Evolutionary conservation across 2,888 invertebrate genomes (phyloP), one percentile per base, ranked within the genome.

Genomic region (Bembecia ichneumoniformis): DNA sequence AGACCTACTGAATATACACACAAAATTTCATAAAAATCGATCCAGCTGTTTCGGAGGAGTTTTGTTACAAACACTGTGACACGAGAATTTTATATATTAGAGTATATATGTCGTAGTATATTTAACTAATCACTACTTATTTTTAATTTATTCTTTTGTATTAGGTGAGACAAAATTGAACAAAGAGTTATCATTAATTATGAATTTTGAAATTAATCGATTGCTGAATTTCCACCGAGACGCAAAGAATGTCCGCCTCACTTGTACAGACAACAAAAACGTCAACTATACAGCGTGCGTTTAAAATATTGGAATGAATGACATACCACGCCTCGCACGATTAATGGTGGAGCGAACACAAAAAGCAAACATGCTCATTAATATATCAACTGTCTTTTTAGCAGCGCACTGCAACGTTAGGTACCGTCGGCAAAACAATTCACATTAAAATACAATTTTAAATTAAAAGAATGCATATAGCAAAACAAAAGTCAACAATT

Each of bases 241-340:
- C 66, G 60, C 66, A 56, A 68, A 73, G 81, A 79, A 83, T 81
- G 76, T 65, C 72, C 71, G 72, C 72, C 71, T 75, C 68, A 66
- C 72, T 72, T 74, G 83, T 82, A 78, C 71, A 65, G 74, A 80
- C 82, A 83, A 77, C 83, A 81, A 77, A 81, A 82, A 78, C 78
- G 79, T 76, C 80, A 75, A 69, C 72, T 63, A 61, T 65, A 77
- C 73, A 60, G 65, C 65, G 74, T 72, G 64, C 76, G 81, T 81
- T 86, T 84, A 86, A 84, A 87, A 86, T 86, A 86, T 86, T 80
- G 86, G 87, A 86, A 83, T 87, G 84, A 84, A 87, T 87, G 87
- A 86, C 87, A 87, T 84, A 84, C 84, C 87, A 70, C 78, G 84
- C 78, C 74, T 75, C 74, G 82, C 69, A 82, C 80, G 86, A 87